Evolutionary conservation across 1,140 invertebrate species (phyloP).

Genomic region (Drosophila sulfurigaster): DNA sequence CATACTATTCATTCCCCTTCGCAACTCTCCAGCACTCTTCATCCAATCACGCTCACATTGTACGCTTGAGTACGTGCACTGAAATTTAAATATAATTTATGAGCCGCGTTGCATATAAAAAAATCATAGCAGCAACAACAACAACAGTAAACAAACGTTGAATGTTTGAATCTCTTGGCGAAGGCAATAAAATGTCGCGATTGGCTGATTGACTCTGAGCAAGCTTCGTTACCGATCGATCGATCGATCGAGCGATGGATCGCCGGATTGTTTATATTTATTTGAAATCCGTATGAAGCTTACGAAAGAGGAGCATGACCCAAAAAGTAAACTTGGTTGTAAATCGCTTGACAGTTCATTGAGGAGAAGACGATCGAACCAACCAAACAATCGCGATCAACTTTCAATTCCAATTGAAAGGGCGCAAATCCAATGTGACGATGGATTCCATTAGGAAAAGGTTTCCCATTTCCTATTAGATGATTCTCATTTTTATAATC

Average conservation of each 20-base stretch:
- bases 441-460: background rate
- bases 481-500: background rate
- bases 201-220: constrained; percentile 66
- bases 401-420: constrained; percentile 9
- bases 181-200: constrained; percentile 76
- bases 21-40: background rate
- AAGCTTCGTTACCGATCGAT: constrained; percentile 13
- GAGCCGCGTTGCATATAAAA: constrained; percentile 65
- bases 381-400: constrained; percentile 20
- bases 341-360: constrained; percentile 28
- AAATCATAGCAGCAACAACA: constrained; percentile 1
- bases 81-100: constrained; percentile 83
- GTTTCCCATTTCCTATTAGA: background rate
- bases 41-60: constrained; percentile 46
- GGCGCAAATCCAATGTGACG: background rate
- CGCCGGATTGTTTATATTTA: constrained; percentile 48
- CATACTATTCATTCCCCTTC: background rate
- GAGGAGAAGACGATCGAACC: background rate
- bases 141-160: constrained; percentile 34
- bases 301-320: constrained; percentile 67
- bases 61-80: constrained; percentile 71
- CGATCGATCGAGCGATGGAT: constrained; percentile 30
- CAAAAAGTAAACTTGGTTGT: constrained; percentile 51
- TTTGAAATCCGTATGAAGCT: constrained; percentile 20
- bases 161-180: constrained; percentile 21